phyloP scores from a whole-genome alignment of 2,113 vertebrate species.

The Oxyruncus cristatus region DNA sequence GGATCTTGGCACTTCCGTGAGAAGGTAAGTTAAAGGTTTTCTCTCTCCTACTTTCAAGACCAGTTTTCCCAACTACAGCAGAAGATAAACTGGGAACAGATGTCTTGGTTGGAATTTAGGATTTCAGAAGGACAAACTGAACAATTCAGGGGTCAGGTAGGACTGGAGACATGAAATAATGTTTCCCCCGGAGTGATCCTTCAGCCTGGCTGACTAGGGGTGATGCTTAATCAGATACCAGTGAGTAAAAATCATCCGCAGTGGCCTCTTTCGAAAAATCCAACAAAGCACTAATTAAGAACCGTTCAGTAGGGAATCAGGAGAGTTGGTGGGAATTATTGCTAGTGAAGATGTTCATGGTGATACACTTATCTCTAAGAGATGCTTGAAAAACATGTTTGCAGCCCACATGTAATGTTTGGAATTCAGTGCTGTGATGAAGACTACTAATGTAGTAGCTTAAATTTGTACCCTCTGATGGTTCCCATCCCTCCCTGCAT shows the following conservation, averaged over 20 bases:
- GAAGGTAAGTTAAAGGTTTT: slow-evolving; percentile 78
- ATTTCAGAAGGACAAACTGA: not conserved
- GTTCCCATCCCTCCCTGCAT: not conserved
- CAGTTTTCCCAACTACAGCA: not conserved
- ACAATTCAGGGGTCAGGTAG: not conserved
- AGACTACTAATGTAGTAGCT: not conserved
- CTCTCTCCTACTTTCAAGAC: not conserved
- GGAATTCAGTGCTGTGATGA: not conserved
- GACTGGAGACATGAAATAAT: not conserved
- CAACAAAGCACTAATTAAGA: not conserved
- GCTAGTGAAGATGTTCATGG: not conserved
- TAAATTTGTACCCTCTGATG: not conserved
- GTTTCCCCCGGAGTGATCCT: not conserved
- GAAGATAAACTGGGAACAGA: not conserved
- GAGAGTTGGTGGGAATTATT: not conserved
- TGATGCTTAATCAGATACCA: not conserved
- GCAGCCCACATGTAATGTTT: not conserved
- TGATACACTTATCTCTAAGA: not conserved
- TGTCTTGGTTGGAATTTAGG: not conserved
- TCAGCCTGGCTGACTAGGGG: not conserved
- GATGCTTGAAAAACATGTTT: not conserved
- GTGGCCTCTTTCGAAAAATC: not conserved
- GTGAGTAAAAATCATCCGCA: not conserved
- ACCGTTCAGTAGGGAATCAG: not conserved
- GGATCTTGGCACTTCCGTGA: slow-evolving; percentile 98